These are phyloP conservation scores for Sciurus carolinensis DNA, from an alignment of 2,797 vertebrate species.

Conservation along the genomic window DNA sequence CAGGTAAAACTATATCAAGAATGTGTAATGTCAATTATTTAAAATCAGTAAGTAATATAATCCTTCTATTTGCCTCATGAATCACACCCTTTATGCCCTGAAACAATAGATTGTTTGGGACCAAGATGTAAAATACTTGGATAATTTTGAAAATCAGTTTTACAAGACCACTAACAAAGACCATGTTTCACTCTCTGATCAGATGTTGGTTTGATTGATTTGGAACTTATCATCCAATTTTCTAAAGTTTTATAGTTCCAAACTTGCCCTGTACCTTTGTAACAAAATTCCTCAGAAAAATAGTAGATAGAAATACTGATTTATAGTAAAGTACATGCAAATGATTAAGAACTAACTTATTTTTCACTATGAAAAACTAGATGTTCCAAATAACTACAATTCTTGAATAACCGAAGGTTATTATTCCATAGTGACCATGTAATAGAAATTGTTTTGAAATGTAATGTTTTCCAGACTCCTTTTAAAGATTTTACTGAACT, in stretches of 20 bases:
- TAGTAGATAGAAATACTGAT: not conserved
- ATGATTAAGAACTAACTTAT: constrained; percentile 43
- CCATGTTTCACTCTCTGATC: not conserved
- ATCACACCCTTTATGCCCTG: not conserved
- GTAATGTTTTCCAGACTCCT: constrained; percentile 34
- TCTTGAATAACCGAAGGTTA: not conserved
- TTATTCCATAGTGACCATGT: not conserved
- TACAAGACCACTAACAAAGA: not conserved
- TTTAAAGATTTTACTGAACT: constrained; percentile 10
- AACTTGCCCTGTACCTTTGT: not conserved
- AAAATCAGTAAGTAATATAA: not conserved
- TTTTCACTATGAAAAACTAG: not conserved
- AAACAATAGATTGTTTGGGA: not conserved
- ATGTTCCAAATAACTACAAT: not conserved
- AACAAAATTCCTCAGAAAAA: constrained; percentile 28
- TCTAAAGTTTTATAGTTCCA: not conserved
- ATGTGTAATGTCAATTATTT: not conserved
- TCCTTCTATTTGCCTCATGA: not conserved
- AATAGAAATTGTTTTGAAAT: constrained; percentile 37
- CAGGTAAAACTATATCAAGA: constrained; percentile 47
- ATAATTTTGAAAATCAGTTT: constrained; percentile 8
- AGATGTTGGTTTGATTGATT: constrained; percentile 26
- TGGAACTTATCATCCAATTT: constrained; percentile 41
- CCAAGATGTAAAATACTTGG: not conserved
- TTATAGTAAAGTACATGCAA: constrained; percentile 13